Conservation (phyloP, 2,888 invertebrate species). For the Polymixis flavicincta region DNA sequence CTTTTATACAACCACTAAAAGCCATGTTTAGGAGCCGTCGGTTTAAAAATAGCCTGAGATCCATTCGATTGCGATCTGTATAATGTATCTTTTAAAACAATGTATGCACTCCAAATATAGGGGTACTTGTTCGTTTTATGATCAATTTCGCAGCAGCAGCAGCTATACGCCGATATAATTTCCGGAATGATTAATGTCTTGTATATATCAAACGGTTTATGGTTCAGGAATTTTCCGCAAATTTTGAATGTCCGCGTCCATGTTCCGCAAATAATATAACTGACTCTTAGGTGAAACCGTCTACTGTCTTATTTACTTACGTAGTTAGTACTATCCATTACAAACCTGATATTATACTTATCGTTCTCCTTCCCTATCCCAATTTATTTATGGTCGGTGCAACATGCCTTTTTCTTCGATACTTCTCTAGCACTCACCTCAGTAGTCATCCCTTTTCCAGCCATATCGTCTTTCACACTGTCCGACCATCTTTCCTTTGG, state of each 20-base stretch:
- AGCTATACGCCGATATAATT: not conserved
- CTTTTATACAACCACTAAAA: constrained; percentile 6
- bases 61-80: not conserved
- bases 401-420: not conserved
- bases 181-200: not conserved
- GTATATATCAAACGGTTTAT: not conserved
- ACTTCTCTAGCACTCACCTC: not conserved
- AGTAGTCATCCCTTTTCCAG: not conserved
- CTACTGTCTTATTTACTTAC: no score
- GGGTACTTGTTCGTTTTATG: not conserved
- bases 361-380: not conserved
- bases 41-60: constrained; percentile 11
- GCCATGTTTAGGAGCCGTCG: not conserved
- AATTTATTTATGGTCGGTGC: not conserved
- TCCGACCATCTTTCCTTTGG: not conserved
- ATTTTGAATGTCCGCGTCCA: no score
- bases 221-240: not conserved
- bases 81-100: not conserved
- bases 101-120: not conserved
- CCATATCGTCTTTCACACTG: no score
- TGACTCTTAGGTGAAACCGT: not conserved
- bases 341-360: not conserved
- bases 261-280: not conserved
- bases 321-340: not conserved
- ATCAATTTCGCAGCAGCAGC: not conserved